Conservation (phyloP, 1,140 invertebrate genomes). For the Dermatophagoides farinae region DNA sequence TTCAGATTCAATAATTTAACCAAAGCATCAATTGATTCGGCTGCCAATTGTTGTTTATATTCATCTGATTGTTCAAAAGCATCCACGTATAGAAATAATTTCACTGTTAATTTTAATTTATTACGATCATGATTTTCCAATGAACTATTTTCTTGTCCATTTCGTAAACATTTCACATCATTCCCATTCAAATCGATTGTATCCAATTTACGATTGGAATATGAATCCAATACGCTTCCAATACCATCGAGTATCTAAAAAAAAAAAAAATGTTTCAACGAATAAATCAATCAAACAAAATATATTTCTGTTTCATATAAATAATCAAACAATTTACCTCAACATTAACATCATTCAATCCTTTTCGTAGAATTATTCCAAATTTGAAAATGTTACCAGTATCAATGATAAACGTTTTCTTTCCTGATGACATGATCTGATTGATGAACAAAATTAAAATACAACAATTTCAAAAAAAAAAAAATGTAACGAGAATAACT, state of each 20-base stretch:
- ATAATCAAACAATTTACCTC: conserved; percentile 37
- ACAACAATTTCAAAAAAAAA: too few relatives aligned
- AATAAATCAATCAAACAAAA: conserved; percentile 17
- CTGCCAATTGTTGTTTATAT: neutral
- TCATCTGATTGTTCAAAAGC: neutral
- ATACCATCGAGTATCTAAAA: conserved; percentile 47
- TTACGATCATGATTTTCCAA: conserved; percentile 22
- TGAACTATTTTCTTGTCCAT: neutral
- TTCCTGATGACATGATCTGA: too few relatives aligned
- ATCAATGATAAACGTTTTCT: conserved; percentile 33
- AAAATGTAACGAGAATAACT: too few relatives aligned
- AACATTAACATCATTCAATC: conserved; percentile 53
- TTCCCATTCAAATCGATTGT: neutral
- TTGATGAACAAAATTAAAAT: too few relatives aligned
- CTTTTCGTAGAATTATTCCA: conserved; percentile 57
- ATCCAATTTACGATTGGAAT: conserved; percentile 18
- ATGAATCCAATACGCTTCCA: conserved; percentile 33
- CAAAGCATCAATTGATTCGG: conserved; percentile 30
- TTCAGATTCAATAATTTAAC: conserved; percentile 39
- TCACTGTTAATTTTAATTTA: conserved; percentile 29
- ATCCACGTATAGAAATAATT: conserved; percentile 16
- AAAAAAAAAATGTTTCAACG: neutral
- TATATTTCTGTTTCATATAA: neutral
- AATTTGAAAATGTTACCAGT: conserved; percentile 67
- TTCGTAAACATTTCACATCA: conserved; percentile 4